Base-by-base conservation (phyloP, 1,140 invertebrate genomes). In the Dreissena polymorpha region DNA sequence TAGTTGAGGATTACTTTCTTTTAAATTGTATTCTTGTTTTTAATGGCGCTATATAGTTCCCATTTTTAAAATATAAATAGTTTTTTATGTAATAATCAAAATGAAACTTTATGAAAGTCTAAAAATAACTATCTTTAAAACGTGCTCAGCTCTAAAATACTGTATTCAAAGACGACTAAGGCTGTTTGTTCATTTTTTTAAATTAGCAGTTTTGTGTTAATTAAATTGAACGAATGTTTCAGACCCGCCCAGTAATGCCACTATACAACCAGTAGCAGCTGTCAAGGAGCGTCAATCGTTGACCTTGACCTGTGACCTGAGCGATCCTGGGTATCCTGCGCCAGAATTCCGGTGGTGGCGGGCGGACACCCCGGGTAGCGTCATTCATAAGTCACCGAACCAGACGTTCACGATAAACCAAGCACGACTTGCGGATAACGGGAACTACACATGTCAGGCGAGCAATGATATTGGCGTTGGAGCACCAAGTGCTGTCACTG, bases 401-500 rank as follows among this genome's bases (percentile, higher is more conserved):
- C 53, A 67, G 3, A 84, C 53, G 3, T 86, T 80, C 23, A 83
- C 53, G 14, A 87, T 89, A 23, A 1, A 67, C 3, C 75, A 21
- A n/a, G 80, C 85, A 16, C 10, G n/a, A 29, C 87, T 90, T 14
- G 51, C 70, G 3, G 85, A 90, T 76, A 88, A 85, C 57, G 88
- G 87, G 2, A 63, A 84, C 60, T 90, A 89, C 76, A 83, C 64
- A 10, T 90, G 89, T 73, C 84, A 80, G 0, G 87, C 89, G 0
- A 65, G n/a, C 7, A 90, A 90, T 65, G 21, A 70, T 0, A 74
- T 86, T 10, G 88, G 88, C 0, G 3, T 57, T 7, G 89, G 89
- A 8, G 14, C 18, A 29, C 29, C 87, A n/a, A 85, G 81, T 10
- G 68, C 70, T 0, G 83, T 89, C 49, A 63, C 51, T 69, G 69